Conservation (phyloP, 2,888 invertebrate species). For the Clunio marinus region DNA sequence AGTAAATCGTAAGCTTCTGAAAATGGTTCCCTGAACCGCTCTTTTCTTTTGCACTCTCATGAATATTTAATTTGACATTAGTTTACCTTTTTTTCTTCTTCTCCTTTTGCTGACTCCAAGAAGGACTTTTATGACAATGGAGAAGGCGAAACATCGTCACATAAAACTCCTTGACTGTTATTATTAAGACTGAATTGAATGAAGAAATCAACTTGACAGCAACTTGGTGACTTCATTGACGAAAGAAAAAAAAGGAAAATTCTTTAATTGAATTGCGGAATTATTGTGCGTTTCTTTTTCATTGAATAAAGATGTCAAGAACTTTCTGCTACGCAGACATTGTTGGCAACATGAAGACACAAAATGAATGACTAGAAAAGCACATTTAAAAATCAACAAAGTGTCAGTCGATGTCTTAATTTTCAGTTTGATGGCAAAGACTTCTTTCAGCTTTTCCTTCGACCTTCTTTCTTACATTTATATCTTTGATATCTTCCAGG, state of each 20-base stretch:
- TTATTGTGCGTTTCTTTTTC: slow-evolving; percentile 3
- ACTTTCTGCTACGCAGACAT: not conserved
- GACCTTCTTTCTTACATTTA: not conserved
- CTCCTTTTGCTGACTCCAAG: not conserved
- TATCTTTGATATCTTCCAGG: too few species aligned
- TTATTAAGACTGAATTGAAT: not conserved
- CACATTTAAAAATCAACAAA: slow-evolving; percentile 35
- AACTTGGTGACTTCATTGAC: not conserved
- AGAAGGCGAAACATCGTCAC: slow-evolving; percentile 4
- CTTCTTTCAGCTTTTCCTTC: slow-evolving; percentile 1
- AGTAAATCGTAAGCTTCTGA: slow-evolving; percentile 19
- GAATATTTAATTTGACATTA: slow-evolving; percentile 13
- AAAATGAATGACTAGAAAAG: slow-evolving; percentile 18
- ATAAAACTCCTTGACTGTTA: not conserved
- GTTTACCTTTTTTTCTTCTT: slow-evolving; percentile 1
- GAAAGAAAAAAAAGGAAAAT: not conserved
- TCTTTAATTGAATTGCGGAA: slow-evolving; percentile 34
- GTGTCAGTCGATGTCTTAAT: slow-evolving; percentile 35
- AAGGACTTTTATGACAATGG: not conserved
- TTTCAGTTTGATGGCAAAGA: slow-evolving; percentile 30
- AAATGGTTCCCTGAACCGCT: not conserved
- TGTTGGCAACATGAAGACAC: not conserved
- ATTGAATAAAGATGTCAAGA: slow-evolving; percentile 20
- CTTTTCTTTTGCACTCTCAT: not conserved
- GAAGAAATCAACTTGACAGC: not conserved